Evolutionary conservation across 2,888 invertebrate genomes (phyloP), one percentile per base, ranked within the genome.

Genomic region (Rambutsinella grinnellia): DNA sequence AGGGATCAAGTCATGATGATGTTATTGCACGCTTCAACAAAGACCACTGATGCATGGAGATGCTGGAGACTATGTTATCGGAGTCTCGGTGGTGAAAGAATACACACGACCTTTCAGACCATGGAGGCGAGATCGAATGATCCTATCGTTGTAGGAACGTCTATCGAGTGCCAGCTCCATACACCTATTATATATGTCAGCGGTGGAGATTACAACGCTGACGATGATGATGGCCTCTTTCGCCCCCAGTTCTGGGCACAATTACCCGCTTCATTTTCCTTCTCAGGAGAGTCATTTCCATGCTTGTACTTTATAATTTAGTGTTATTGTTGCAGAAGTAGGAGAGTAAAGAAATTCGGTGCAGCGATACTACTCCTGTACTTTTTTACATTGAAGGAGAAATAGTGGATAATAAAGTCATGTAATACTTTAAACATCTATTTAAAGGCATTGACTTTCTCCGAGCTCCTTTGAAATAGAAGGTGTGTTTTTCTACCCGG

Each of bases 251-350:
- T 21, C 53, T 62, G 36, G 57, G 62, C 49, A 49, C 54, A 54
- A 70, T 70, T 62, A 62, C 49, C 56, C 57, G 36, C 46, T 56
- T 54, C 62, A 62, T 70, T 70, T 56, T 24, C 63, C 24, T 63
- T 49, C 62, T 54, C 23, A 26, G 28, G 70, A 54, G 54, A 70
- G 70, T 53, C 62, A 63, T 70, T 70, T 70, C 51, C 70, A 63
- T 70, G 62, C 54, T 62, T 57, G 28, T 57, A 56, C 62, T 56
- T 70, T 53, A 70, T 70, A 70, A 70, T 70, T 70, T 62, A 70
- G 47, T 58, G 68, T 68, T 60, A 68, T 68, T 36, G 68, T 60
- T 58, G 49, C 17, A 51, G 36, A 13, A 13, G 36, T 8, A 36
- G 13, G 36, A 8, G 36, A 36, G 36, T 13, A 5, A 36, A 36